Conservation (phyloP, 2,888 invertebrate genomes). For the Selenia dentaria region DNA sequence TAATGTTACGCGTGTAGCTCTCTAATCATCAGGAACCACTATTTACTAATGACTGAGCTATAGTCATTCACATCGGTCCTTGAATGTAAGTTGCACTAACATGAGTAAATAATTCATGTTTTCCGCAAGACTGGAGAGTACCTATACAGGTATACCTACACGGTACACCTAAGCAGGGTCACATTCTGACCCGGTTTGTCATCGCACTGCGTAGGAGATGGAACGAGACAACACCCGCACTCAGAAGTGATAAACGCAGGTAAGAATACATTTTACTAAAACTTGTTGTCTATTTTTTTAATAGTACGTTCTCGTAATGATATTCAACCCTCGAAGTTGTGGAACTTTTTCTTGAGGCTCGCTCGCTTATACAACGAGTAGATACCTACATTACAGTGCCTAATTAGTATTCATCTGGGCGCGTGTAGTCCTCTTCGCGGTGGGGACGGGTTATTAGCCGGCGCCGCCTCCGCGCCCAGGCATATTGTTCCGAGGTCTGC, state of each 20-base stretch:
- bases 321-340: slow-evolving; percentile 25
- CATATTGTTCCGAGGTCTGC: slow-evolving; percentile 82
- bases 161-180: slow-evolving; percentile 26
- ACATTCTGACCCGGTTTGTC: slow-evolving; percentile 35
- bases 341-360: slow-evolving; percentile 40
- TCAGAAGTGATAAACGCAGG: slow-evolving; percentile 9
- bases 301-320: slow-evolving; percentile 4
- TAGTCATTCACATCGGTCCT: slow-evolving; percentile 21
- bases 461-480: slow-evolving; percentile 82
- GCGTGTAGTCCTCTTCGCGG: slow-evolving; percentile 80
- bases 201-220: slow-evolving; percentile 31
- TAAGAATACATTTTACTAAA: slow-evolving; percentile 16
- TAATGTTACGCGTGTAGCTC: too few species aligned
- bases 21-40: too few species aligned
- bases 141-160: slow-evolving; percentile 4
- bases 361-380: slow-evolving; percentile 38
- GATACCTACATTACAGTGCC: slow-evolving; percentile 62
- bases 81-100: slow-evolving; percentile 28
- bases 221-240: slow-evolving; percentile 5
- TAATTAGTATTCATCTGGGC: slow-evolving; percentile 84
- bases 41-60: too few species aligned
- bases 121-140: slow-evolving; percentile 20
- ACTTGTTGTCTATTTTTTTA: slow-evolving; percentile 10
- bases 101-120: slow-evolving; percentile 35
- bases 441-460: slow-evolving; percentile 85